A percentile compares a stretch with the other conserved stretches of the same genome.
These are phyloP conservation scores for Boloria selene DNA, from an alignment of 2,888 invertebrate genomes.

Conservation along the genomic window DNA sequence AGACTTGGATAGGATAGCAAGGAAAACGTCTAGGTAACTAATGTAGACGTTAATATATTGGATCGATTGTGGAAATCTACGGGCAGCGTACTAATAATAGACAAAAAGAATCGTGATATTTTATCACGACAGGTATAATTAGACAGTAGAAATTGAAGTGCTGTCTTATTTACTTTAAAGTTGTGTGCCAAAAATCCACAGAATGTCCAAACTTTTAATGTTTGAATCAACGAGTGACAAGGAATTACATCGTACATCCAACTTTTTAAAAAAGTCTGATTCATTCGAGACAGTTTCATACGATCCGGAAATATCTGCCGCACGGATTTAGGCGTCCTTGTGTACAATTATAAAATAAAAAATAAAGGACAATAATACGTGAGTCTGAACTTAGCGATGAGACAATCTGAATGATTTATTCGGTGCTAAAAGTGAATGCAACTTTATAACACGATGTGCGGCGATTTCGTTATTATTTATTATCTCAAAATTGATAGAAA, in stretches of 20 bases:
- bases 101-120: constrained; percentile 33
- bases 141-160: constrained; percentile 47
- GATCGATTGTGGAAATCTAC: constrained; percentile 34
- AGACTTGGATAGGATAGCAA: constrained; percentile 55
- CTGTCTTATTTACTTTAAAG: constrained; percentile 48
- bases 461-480: constrained; percentile 16
- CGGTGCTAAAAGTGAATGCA: constrained; percentile 41
- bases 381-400: constrained; percentile 49
- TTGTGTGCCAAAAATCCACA: constrained; percentile 62
- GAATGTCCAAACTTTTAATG: constrained; percentile 66
- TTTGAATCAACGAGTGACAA: constrained; percentile 64
- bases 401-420: constrained; percentile 58
- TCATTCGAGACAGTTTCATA: constrained; percentile 74
- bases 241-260: constrained; percentile 65
- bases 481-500: constrained; percentile 2
- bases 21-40: constrained; percentile 51
- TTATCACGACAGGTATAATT: constrained; percentile 46
- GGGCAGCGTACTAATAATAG: constrained; percentile 31
- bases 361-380: constrained; percentile 71
- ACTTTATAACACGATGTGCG: constrained; percentile 24
- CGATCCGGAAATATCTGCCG: constrained; percentile 74
- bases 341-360: constrained; percentile 63
- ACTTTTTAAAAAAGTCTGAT: constrained; percentile 68
- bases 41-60: constrained; percentile 38
- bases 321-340: constrained; percentile 78